phyloP scores from a whole-genome alignment of 2,888 invertebrate species.

The Boloria euphrosyne region DNA sequence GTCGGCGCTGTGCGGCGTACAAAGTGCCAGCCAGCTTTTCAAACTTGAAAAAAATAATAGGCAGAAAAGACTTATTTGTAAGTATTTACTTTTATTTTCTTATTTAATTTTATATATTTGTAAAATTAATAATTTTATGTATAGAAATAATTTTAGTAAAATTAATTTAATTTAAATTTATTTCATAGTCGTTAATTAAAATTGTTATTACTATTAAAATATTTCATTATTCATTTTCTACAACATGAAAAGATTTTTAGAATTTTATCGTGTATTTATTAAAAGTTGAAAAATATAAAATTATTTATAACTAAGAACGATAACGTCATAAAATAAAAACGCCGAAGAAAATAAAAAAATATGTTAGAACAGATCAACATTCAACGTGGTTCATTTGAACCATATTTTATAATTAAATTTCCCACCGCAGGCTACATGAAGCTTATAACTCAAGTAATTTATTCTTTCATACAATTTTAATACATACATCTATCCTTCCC shows the following conservation, averaged over 20 bases:
- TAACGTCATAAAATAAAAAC: no score
- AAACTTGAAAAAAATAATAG: conserved; percentile 44
- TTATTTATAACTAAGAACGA: no score
- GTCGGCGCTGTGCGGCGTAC: conserved; percentile 43
- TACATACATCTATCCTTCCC: conserved; percentile 14
- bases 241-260: no score
- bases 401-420: conserved; percentile 1
- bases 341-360: no score
- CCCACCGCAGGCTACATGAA: conserved; percentile 8
- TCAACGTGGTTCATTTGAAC: not conserved
- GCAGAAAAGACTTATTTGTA: conserved; percentile 64
- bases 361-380: not conserved
- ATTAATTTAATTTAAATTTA: no score
- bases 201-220: no score
- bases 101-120: not conserved
- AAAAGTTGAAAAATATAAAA: no score
- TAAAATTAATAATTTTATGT: no score
- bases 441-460: conserved; percentile 25
- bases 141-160: no score
- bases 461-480: conserved; percentile 26
- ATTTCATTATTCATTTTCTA: no score
- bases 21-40: conserved; percentile 33
- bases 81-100: conserved; percentile 47
- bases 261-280: no score
- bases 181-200: no score